These are phyloP conservation scores for Myiozetetes cayanensis DNA, from an alignment of 2,113 vertebrate genomes.

Conservation along the genomic window DNA sequence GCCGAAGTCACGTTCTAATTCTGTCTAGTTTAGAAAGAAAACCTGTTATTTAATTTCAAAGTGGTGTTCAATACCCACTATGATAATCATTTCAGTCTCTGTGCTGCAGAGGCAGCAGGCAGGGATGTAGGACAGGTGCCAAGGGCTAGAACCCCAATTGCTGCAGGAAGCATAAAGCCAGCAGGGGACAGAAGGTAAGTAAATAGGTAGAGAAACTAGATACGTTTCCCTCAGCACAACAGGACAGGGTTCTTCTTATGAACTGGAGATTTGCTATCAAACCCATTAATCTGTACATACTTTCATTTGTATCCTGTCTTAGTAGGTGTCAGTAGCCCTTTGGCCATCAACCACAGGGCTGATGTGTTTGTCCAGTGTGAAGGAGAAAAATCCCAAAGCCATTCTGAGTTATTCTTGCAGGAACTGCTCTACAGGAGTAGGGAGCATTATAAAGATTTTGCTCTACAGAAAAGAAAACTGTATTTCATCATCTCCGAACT, in stretches of 20 bases:
- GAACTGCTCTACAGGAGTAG: neutral
- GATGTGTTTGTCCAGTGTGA: neutral
- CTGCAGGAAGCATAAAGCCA: neutral
- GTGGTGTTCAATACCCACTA: neutral
- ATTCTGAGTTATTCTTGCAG: neutral
- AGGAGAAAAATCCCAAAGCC: neutral
- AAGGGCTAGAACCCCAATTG: neutral
- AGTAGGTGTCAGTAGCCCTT: neutral
- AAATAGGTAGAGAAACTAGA: neutral
- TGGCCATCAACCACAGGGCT: neutral
- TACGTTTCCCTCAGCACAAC: neutral
- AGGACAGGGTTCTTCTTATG: neutral
- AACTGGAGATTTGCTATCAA: neutral
- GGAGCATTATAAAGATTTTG: neutral
- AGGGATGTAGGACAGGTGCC: neutral
- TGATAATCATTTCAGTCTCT: neutral
- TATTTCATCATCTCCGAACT: neutral
- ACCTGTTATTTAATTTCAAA: neutral
- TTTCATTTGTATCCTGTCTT: neutral
- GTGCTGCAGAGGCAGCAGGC: neutral
- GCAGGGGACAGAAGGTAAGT: neutral
- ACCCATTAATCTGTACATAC: neutral
- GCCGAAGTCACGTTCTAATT: neutral
- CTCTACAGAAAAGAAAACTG: neutral
- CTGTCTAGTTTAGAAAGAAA: neutral